phyloP scores from a whole-genome alignment of 37 sponge, comb jelly and placozoan genomes.

The Diacarnus erythraeanus region DNA sequence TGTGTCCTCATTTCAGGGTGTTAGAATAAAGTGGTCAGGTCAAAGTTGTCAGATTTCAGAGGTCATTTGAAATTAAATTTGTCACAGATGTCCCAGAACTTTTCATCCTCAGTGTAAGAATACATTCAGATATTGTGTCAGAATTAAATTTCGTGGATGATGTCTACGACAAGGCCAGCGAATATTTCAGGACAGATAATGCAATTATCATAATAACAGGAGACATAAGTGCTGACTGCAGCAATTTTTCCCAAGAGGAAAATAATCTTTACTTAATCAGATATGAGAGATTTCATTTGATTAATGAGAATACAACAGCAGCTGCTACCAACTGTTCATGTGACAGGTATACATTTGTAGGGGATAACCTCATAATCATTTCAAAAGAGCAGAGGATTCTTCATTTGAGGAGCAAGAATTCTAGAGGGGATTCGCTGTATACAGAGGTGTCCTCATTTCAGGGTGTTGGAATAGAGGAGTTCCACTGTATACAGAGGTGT shows the following conservation, averaged over 20 bases:
- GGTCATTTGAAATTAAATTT: neutral
- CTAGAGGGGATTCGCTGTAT: too few relatives aligned
- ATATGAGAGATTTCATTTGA: conserved; percentile 75
- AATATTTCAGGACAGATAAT: conserved; percentile 4
- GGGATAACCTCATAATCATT: too few relatives aligned
- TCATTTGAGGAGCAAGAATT: too few relatives aligned
- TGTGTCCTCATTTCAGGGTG: too few relatives aligned
- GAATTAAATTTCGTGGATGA: conserved; percentile 78
- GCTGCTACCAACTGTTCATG: conserved; percentile 74
- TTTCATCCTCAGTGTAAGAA: conserved; percentile 70
- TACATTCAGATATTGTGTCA: conserved; percentile 55
- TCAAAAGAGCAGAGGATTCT: too few relatives aligned
- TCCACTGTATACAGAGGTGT: too few relatives aligned
- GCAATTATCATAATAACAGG: conserved; percentile 79
- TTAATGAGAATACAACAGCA: conserved; percentile 73
- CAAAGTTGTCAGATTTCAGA: too few relatives aligned
- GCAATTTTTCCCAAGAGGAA: neutral
- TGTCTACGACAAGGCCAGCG: conserved; percentile 55
- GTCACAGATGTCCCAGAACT: conserved; percentile 44
- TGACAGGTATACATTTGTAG: too few relatives aligned
- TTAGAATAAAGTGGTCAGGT: too few relatives aligned
- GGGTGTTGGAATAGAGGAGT: too few relatives aligned
- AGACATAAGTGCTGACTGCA: conserved; percentile 95
- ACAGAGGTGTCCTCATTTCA: too few relatives aligned
- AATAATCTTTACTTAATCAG: conserved; percentile 46